These are phyloP conservation scores for Tineola bisselliella DNA, from an alignment of 2,888 invertebrate species.

Conservation along the genomic window DNA sequence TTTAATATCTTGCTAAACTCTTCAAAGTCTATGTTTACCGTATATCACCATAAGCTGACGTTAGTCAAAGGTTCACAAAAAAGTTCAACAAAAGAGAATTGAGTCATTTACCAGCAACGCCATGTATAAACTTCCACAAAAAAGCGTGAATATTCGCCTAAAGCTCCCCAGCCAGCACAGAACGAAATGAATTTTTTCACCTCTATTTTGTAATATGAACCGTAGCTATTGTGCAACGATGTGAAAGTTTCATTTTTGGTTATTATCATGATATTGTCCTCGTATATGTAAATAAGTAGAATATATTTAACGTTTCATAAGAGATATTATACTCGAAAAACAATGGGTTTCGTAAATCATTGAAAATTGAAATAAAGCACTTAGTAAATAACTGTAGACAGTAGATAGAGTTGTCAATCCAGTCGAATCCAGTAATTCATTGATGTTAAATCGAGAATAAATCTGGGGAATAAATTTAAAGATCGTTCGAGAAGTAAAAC, in stretches of 20 bases:
- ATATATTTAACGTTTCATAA: too few species aligned
- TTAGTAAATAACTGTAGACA: too few species aligned
- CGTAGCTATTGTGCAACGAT: not conserved
- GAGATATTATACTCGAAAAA: too few species aligned
- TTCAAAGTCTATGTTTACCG: too few species aligned
- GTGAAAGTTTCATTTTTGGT: conserved; percentile 2
- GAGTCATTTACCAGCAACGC: not conserved
- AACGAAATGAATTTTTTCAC: conserved; percentile 10
- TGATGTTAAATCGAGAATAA: not conserved
- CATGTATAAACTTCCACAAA: not conserved
- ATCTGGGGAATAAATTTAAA: not conserved
- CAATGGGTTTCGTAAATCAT: too few species aligned
- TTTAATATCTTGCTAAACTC: too few species aligned
- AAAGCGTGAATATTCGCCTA: not conserved
- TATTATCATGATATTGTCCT: not conserved
- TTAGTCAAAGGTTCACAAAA: not conserved
- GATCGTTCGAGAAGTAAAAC: too few species aligned
- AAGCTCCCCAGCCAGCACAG: not conserved
- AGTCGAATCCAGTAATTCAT: too few species aligned
- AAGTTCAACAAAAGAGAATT: not conserved
- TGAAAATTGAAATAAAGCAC: too few species aligned
- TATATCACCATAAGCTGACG: not conserved
- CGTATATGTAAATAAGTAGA: not conserved
- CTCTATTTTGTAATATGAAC: conserved; percentile 3
- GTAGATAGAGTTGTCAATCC: too few species aligned